Conservation (phyloP, 2,888 invertebrate genomes). For the Nephrotoma appendiculata region DNA sequence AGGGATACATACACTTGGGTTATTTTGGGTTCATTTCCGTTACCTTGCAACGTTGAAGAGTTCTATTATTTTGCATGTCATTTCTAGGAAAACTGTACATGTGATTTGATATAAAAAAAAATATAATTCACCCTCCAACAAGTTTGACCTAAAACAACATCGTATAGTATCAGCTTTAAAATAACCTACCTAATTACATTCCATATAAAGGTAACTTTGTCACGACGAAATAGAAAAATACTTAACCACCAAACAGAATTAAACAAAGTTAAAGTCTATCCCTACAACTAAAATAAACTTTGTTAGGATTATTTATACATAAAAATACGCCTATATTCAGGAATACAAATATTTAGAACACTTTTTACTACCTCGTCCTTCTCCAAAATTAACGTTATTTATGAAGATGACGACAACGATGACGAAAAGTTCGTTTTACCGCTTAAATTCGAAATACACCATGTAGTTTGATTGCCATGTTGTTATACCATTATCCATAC, state of each 20-base stretch:
- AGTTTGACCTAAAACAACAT: background rate
- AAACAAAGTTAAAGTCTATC: background rate
- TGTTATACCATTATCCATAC: background rate
- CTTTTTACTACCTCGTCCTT: background rate
- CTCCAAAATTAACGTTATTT: background rate
- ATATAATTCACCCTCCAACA: background rate
- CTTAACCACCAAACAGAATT: background rate
- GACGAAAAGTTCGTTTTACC: background rate
- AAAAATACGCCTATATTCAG: background rate
- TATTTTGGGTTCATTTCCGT: no score
- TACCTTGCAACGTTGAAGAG: no score
- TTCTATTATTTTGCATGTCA: no score
- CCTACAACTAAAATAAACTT: background rate
- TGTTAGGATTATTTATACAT: background rate
- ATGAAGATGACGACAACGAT: background rate
- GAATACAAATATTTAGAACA: background rate
- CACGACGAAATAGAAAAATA: background rate
- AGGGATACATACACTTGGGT: no score
- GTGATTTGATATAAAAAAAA: no score
- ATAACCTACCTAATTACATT: background rate
- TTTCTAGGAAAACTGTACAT: no score
- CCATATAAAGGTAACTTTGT: background rate
- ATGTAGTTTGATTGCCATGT: background rate
- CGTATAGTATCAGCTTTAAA: background rate
- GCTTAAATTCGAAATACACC: background rate